phyloP scores from a whole-genome alignment of 2,888 invertebrate species.

The Caprella mutica region DNA sequence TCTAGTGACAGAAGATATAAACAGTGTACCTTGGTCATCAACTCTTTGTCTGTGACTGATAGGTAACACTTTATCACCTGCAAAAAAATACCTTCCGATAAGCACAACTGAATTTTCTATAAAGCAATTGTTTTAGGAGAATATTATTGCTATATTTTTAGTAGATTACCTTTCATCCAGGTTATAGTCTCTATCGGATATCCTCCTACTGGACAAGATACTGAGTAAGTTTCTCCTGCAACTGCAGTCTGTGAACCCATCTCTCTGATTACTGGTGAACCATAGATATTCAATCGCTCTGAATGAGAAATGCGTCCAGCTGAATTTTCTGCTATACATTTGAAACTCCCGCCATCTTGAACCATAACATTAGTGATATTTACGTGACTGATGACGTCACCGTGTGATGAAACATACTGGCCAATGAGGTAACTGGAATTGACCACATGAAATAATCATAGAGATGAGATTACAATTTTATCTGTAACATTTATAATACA shows the following conservation, averaged over 20 bases:
- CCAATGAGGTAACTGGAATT: slow-evolving; percentile 62
- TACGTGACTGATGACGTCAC: slow-evolving; percentile 71
- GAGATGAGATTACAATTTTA: too few relatives aligned
- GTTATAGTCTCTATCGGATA: slow-evolving; percentile 10
- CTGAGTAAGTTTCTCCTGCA: slow-evolving; percentile 67
- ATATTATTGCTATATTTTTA: too few relatives aligned
- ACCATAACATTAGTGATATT: slow-evolving; percentile 68
- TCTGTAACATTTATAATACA: too few relatives aligned
- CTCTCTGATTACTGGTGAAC: slow-evolving; percentile 62
- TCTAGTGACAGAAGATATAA: slow-evolving; percentile 9
- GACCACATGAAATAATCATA: too few relatives aligned
- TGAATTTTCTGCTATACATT: slow-evolving; percentile 62
- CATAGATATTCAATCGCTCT: slow-evolving; percentile 77
- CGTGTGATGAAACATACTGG: slow-evolving; percentile 60
- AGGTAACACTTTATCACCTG: slow-evolving; percentile 16
- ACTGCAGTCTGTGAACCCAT: slow-evolving; percentile 77
- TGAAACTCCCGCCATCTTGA: slow-evolving; percentile 69
- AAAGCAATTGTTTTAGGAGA: too few relatives aligned
- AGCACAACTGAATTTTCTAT: background rate
- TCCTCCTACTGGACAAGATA: slow-evolving; percentile 61
- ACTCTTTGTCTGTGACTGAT: slow-evolving; percentile 17
- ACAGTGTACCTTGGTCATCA: slow-evolving; percentile 13
- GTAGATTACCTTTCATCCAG: slow-evolving; percentile 9
- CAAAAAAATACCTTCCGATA: background rate
- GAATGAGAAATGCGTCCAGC: slow-evolving; percentile 67